Conservation (phyloP, 2,797 vertebrate genomes). For the Pangasius djambal region DNA sequence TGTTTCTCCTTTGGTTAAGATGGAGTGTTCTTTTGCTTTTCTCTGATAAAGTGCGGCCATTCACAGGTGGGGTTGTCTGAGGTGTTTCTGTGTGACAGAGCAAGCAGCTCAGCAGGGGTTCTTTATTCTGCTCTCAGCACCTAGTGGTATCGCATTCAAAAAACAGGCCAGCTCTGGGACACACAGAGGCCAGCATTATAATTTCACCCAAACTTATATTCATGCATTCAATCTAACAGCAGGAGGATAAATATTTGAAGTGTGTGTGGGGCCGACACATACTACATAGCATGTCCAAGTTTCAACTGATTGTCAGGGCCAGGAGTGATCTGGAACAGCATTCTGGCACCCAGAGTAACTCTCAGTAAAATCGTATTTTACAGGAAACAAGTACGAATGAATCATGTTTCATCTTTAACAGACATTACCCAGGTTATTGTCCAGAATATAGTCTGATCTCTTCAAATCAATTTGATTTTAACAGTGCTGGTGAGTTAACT, state of each 20-base stretch:
- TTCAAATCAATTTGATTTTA: background rate
- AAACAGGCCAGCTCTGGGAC: slow-evolving; percentile 4
- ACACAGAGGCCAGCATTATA: slow-evolving; percentile 17
- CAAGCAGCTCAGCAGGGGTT: slow-evolving; percentile 65
- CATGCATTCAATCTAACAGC: slow-evolving; percentile 33
- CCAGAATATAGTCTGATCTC: background rate
- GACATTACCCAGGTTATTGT: background rate
- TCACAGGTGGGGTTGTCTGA: slow-evolving; percentile 58
- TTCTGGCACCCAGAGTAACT: background rate
- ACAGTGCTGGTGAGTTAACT: background rate
- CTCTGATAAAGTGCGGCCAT: slow-evolving; percentile 73
- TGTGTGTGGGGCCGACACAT: background rate
- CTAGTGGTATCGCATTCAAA: slow-evolving; percentile 6
- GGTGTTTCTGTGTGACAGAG: slow-evolving; percentile 61
- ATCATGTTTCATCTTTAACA: background rate
- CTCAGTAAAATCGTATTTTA: background rate
- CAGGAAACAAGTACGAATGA: background rate
- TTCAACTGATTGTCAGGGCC: background rate
- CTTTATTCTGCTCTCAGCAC: slow-evolving; percentile 60
- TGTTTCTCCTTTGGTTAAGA: slow-evolving; percentile 83
- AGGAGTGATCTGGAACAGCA: background rate
- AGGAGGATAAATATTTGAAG: slow-evolving; percentile 26
- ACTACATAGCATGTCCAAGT: slow-evolving; percentile 2
- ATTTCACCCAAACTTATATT: slow-evolving; percentile 35
- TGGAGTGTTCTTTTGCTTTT: slow-evolving; percentile 73